Evolutionary conservation across 2,797 vertebrate species (phyloP).

Genomic region (Apogon talboti): DNA sequence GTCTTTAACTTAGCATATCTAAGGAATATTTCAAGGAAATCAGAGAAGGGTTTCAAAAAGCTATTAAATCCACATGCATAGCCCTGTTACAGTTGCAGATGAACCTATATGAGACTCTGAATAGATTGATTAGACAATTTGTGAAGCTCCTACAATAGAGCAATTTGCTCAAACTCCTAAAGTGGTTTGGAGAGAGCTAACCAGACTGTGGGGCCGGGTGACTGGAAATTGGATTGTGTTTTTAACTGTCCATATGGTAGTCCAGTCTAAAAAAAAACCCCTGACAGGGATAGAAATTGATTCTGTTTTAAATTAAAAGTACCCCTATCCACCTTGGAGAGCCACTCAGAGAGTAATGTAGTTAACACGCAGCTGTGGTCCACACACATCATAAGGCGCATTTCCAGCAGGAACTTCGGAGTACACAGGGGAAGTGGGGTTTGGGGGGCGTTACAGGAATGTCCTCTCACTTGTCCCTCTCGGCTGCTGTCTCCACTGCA

Average conservation of each 20-base stretch:
- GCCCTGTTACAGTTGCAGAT: neutral
- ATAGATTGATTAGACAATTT: constrained; percentile 65
- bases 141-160: constrained; percentile 41
- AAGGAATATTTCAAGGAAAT: neutral
- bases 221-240: constrained; percentile 80
- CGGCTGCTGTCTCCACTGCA: too few species aligned
- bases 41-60: constrained; percentile 23
- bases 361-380: constrained; percentile 81
- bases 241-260: constrained; percentile 85
- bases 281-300: constrained; percentile 80
- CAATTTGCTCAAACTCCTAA: constrained; percentile 57
- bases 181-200: constrained; percentile 56
- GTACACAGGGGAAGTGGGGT: too few species aligned
- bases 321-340: constrained; percentile 81
- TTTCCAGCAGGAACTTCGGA: too few species aligned
- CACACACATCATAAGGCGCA: constrained; percentile 35
- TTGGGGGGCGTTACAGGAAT: too few species aligned
- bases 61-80: constrained; percentile 23
- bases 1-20: neutral
- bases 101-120: constrained; percentile 28
- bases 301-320: constrained; percentile 86
- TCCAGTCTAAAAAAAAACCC: constrained; percentile 57
- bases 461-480: too few species aligned
- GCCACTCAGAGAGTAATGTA: constrained; percentile 77
- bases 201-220: constrained; percentile 42